Conservation (phyloP, 23 tunicate genomes). For the Ascidia mentula region DNA sequence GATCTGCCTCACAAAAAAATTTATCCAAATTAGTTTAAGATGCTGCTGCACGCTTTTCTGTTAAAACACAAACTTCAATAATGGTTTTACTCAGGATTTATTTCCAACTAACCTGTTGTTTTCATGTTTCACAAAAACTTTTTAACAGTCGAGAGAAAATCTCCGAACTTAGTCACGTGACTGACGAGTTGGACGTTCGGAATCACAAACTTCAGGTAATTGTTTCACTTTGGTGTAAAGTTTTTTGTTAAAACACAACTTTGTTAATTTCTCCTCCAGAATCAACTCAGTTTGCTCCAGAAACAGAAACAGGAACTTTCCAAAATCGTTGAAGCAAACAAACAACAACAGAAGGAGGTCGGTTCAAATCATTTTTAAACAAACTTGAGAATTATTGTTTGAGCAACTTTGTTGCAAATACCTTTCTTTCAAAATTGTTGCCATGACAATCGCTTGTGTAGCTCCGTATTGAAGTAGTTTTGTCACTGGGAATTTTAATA, state of each 20-base stretch:
- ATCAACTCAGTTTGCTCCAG: conserved; percentile 37
- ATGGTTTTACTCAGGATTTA: too few relatives aligned
- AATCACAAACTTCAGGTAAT: conserved; percentile 34
- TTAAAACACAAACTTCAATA: too few relatives aligned
- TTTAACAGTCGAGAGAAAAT: conserved; percentile 45
- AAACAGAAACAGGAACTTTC: conserved; percentile 53
- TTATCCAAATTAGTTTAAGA: too few relatives aligned
- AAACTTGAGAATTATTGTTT: neutral
- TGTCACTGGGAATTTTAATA: too few relatives aligned
- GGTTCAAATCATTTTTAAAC: neutral
- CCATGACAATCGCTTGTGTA: too few relatives aligned
- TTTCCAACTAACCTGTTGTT: too few relatives aligned
- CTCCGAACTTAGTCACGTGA: neutral
- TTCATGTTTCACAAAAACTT: too few relatives aligned
- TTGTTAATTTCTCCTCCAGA: conserved; percentile 19
- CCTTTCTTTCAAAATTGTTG: too few relatives aligned
- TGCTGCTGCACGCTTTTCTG: too few relatives aligned
- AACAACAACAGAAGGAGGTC: conserved; percentile 33
- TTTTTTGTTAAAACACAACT: neutral
- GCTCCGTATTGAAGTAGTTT: too few relatives aligned
- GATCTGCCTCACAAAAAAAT: too few relatives aligned
- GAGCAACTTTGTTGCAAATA: too few relatives aligned
- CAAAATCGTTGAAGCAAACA: conserved; percentile 15
- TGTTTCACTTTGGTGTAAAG: neutral
- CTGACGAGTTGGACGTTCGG: conserved; percentile 27